Evolutionary conservation across 1,140 invertebrate species (phyloP).

Genomic region (Forficula auricularia): DNA sequence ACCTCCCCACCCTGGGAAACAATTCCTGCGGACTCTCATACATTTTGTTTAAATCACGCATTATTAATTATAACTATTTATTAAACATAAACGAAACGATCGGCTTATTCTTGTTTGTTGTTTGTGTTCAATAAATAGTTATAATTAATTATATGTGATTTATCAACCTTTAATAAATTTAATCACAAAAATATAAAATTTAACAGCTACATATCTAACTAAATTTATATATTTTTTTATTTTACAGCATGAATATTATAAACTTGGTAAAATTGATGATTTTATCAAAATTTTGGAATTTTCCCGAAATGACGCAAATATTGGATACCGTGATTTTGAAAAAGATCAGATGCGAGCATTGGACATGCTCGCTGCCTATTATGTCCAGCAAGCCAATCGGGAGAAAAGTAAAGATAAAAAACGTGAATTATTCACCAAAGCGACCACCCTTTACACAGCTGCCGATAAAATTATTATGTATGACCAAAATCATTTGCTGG

Average conservation of each 20-base stretch:
- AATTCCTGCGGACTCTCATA: too few species aligned
- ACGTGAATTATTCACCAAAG: conserved; percentile 88
- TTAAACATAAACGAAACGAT: too few species aligned
- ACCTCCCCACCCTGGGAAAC: too few species aligned
- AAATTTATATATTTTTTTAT: conserved; percentile 7
- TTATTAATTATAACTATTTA: too few species aligned
- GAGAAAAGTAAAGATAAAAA: conserved; percentile 94
- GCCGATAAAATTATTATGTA: conserved; percentile 99
- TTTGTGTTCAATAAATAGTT: neutral
- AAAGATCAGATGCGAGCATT: conserved; percentile 91
- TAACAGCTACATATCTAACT: conserved; percentile 1
- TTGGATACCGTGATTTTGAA: conserved; percentile 81
- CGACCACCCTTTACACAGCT: conserved; percentile 89
- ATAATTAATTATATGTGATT: conserved; percentile 3
- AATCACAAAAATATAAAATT: neutral
- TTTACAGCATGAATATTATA: conserved; percentile 85
- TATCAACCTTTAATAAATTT: neutral
- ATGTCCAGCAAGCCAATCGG: conserved; percentile 88
- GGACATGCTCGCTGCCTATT: conserved; percentile 93
- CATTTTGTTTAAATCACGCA: too few species aligned
- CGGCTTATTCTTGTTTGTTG: too few species aligned
- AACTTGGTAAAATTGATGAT: conserved; percentile 76
- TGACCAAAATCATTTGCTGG: conserved; percentile 95
- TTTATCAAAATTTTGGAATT: conserved; percentile 87
- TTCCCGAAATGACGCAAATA: conserved; percentile 69